Evolutionary conservation across 1,140 invertebrate genomes (phyloP).

Genomic region (Nomia melanderi): DNA sequence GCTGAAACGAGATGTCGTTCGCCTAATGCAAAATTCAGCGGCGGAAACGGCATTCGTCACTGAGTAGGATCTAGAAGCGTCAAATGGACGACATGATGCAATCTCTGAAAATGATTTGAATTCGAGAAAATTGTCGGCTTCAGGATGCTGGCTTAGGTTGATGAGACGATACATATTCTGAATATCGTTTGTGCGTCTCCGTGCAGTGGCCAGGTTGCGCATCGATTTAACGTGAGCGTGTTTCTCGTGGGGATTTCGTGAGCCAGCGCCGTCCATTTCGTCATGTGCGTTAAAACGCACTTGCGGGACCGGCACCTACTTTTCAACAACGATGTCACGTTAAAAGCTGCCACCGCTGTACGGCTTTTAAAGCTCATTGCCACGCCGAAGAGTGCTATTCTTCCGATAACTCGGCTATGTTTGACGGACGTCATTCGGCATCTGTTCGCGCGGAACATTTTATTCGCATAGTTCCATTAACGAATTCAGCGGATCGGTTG

Average conservation of each 20-base stretch:
- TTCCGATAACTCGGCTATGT: constrained; percentile 31
- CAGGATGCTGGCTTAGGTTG: too few species aligned
- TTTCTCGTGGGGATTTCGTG: constrained; percentile 48
- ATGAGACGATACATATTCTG: too few species aligned
- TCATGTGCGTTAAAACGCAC: constrained; percentile 61
- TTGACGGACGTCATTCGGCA: constrained; percentile 7
- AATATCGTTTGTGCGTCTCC: too few species aligned
- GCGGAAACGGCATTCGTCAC: not conserved
- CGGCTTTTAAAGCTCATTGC: constrained; percentile 59
- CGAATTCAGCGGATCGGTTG: constrained; percentile 1
- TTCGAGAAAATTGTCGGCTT: too few species aligned
- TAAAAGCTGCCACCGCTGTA: constrained; percentile 52
- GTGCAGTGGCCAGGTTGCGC: too few species aligned
- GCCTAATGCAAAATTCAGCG: not conserved
- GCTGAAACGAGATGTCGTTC: constrained; percentile 14
- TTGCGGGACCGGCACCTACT: constrained; percentile 48
- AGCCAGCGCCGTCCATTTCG: constrained; percentile 46
- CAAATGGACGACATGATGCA: too few species aligned
- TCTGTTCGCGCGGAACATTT: not conserved
- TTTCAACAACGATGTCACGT: constrained; percentile 59
- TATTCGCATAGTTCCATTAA: not conserved
- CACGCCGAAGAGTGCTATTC: constrained; percentile 41
- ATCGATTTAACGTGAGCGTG: constrained; percentile 17
- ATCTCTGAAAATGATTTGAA: too few species aligned
- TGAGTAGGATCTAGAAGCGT: too few species aligned